Percentiles rank a stretch among this genome's conserved stretches.
Conservation (phyloP, 1,140 invertebrate genomes). For the Anadara kagoshimensis region DNA sequence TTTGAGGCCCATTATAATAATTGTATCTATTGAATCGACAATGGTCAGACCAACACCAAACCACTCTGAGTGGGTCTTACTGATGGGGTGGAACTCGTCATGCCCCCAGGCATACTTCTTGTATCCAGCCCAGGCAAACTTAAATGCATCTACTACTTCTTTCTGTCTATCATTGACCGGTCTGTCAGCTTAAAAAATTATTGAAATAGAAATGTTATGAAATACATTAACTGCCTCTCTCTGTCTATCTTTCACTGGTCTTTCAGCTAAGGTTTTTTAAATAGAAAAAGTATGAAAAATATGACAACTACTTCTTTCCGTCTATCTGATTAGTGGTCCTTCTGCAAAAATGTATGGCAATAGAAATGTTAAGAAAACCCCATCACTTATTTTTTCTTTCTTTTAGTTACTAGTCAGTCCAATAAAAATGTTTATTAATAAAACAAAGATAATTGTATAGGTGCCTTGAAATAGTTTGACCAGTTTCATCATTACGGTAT, state of each 20-base stretch:
- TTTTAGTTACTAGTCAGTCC: conserved; percentile 46
- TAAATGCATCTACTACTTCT: conserved; percentile 66
- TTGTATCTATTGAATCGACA: conserved; percentile 95
- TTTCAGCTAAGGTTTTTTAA: conserved; percentile 42
- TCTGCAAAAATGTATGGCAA: too few relatives aligned
- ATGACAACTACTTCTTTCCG: conserved; percentile 62
- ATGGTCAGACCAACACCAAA: conserved; percentile 84
- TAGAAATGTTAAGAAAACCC: conserved; percentile 58
- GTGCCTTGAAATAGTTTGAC: too few relatives aligned
- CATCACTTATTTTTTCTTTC: conserved; percentile 64
- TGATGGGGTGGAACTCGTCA: conserved; percentile 95
- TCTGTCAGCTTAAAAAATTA: conserved; percentile 46
- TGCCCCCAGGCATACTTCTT: conserved; percentile 98
- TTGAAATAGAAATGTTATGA: too few relatives aligned
- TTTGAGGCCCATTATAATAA: conserved; percentile 97
- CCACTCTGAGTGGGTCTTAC: conserved; percentile 71
- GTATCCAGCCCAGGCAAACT: conserved; percentile 92
- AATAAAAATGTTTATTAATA: too few relatives aligned
- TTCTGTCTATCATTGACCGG: conserved; percentile 56
- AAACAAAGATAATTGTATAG: too few relatives aligned
- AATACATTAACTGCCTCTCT: conserved; percentile 65
- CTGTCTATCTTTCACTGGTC: conserved; percentile 56
- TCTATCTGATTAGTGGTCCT: conserved; percentile 51
- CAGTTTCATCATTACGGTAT: too few relatives aligned
- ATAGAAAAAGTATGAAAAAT: too few relatives aligned